Conservation (phyloP, 1,140 invertebrate species). For the Drosophila kikkawai region DNA sequence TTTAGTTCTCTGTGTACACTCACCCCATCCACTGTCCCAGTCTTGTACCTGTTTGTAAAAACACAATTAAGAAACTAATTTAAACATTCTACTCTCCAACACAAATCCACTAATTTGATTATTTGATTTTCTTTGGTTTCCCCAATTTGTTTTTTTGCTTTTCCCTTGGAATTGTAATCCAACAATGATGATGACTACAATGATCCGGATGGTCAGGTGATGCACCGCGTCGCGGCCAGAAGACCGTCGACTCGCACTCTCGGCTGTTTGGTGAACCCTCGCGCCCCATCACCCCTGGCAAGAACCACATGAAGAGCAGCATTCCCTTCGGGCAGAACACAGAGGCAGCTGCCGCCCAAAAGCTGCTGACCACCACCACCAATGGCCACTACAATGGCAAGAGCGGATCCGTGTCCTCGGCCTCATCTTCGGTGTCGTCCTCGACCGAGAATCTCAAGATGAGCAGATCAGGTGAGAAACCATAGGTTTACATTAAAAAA, state of each 20-base stretch:
- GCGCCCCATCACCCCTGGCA: constrained; percentile 77
- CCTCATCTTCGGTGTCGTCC: constrained; percentile 81
- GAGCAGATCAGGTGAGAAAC: constrained; percentile 75
- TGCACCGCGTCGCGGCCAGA: constrained; percentile 77
- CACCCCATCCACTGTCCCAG: constrained; percentile 16
- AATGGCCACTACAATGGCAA: constrained; percentile 81
- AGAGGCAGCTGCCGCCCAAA: constrained; percentile 65
- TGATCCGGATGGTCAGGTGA: constrained; percentile 57
- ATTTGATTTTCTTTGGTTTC: constrained; percentile 48
- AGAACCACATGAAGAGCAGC: constrained; percentile 84
- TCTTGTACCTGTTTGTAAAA: constrained; percentile 14
- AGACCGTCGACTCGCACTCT: constrained; percentile 78
- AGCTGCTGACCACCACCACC: constrained; percentile 59
- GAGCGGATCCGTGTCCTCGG: constrained; percentile 78
- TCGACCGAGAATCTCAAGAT: constrained; percentile 84
- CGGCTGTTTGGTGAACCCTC: constrained; percentile 82
- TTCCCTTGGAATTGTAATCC: constrained; percentile 21
- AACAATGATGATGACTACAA: background rate
- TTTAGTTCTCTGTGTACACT: constrained; percentile 5
- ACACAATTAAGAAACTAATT: constrained; percentile 40
- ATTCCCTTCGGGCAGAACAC: constrained; percentile 80
- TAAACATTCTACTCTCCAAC: constrained; percentile 29
- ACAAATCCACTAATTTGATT: constrained; percentile 49
- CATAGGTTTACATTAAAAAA: too few relatives aligned
- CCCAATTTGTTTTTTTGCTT: constrained; percentile 24